A percentile compares a stretch with the other conserved stretches of the same genome.
phyloP scores from a whole-genome alignment of 1,140 invertebrate genomes.

The Apis florea region DNA sequence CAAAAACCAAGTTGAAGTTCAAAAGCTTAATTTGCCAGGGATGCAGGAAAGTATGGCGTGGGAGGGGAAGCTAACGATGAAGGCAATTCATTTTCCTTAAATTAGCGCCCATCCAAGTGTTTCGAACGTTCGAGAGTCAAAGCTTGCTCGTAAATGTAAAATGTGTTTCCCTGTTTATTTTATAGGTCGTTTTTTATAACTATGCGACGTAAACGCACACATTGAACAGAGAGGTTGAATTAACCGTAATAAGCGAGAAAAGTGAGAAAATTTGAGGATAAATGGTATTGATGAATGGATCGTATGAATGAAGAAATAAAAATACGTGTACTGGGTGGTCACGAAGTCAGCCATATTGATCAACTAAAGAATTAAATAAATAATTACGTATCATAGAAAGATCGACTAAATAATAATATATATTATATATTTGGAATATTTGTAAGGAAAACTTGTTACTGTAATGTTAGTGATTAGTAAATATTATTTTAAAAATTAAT shows the following conservation, averaged over 20 bases:
- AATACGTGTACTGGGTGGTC: too few relatives aligned
- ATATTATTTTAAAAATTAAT: too few relatives aligned
- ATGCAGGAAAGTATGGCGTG: background rate
- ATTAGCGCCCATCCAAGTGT: slow-evolving; percentile 51
- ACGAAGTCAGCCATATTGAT: too few relatives aligned
- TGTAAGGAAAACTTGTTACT: too few relatives aligned
- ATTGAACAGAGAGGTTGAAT: background rate
- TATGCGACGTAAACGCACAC: background rate
- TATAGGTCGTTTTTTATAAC: background rate
- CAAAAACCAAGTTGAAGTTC: slow-evolving; percentile 11
- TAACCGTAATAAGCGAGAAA: background rate
- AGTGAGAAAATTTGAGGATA: background rate
- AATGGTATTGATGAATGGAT: background rate
- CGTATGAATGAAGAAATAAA: too few relatives aligned
- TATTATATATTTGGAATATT: too few relatives aligned
- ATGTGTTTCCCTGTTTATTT: background rate
- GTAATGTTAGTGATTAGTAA: too few relatives aligned
- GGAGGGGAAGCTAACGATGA: slow-evolving; percentile 26
- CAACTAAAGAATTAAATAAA: too few relatives aligned
- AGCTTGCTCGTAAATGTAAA: background rate
- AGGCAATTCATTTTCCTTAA: slow-evolving; percentile 54
- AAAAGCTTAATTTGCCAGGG: slow-evolving; percentile 13
- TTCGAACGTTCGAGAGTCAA: background rate
- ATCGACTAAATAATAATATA: too few relatives aligned
- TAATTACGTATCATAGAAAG: too few relatives aligned